These are phyloP conservation scores for Pherbina coryleti DNA, from an alignment of 2,888 invertebrate species.

Conservation along the genomic window DNA sequence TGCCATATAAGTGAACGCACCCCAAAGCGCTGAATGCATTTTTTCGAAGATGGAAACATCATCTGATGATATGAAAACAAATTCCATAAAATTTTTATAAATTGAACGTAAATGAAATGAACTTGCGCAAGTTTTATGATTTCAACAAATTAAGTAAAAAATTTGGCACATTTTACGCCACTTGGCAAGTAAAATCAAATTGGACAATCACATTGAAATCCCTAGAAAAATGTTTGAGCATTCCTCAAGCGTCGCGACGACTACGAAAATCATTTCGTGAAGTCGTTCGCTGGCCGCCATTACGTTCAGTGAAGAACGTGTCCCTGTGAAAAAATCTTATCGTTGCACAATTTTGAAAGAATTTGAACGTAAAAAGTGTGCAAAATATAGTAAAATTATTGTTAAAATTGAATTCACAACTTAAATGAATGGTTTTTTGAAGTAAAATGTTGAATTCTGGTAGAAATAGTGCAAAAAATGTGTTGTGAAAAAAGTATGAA, in stretches of 20 bases:
- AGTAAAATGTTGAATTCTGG: constrained; percentile 52
- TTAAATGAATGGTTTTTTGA: constrained; percentile 56
- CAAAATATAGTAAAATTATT: constrained; percentile 60
- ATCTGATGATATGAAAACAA: constrained; percentile 28
- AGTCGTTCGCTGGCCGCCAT: constrained; percentile 65
- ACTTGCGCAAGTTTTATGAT: constrained; percentile 14
- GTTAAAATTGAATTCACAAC: constrained; percentile 58
- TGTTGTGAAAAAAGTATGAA: constrained; percentile 66
- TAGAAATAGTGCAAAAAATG: constrained; percentile 60
- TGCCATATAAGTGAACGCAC: constrained; percentile 28
- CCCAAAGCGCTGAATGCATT: constrained; percentile 41
- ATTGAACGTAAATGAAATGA: constrained; percentile 34
- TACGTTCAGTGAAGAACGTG: constrained; percentile 69
- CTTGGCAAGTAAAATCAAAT: constrained; percentile 44
- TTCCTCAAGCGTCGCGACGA: constrained; percentile 49
- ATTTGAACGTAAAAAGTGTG: constrained; percentile 61
- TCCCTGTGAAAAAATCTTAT: constrained; percentile 68
- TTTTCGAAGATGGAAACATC: constrained; percentile 35
- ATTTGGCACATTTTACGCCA: constrained; percentile 40
- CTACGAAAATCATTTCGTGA: constrained; percentile 59
- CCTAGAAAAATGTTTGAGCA: constrained; percentile 43
- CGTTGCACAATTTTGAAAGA: constrained; percentile 63
- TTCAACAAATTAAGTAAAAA: constrained; percentile 32
- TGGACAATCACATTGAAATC: constrained; percentile 27
- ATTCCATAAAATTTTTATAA: constrained; percentile 27